Conservation (phyloP, 2,113 vertebrate genomes). For the Psittacula cyanocephala region DNA sequence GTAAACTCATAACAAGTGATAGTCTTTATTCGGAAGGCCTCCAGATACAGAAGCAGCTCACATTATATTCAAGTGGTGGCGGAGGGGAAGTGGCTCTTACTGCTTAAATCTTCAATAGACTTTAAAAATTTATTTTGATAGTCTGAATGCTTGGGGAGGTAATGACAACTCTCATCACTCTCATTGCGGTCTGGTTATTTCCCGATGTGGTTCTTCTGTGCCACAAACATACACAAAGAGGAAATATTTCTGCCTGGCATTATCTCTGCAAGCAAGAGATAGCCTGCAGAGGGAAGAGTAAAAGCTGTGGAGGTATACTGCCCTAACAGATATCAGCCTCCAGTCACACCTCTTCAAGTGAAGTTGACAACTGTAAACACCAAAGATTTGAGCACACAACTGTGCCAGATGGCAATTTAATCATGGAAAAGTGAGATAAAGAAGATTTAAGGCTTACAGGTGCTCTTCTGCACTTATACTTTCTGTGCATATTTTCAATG, state of each 20-base stretch:
- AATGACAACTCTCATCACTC: neutral
- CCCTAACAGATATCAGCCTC: neutral
- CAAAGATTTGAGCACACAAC: neutral
- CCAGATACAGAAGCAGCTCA: neutral
- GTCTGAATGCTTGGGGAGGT: neutral
- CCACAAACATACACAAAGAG: neutral
- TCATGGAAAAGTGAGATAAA: neutral
- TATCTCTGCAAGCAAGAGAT: neutral
- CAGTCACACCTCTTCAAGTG: neutral
- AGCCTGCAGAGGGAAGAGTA: neutral
- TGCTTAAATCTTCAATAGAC: neutral
- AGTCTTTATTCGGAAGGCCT: neutral
- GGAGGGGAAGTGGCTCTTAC: neutral
- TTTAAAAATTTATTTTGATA: neutral
- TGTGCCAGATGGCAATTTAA: neutral
- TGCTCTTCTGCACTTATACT: neutral
- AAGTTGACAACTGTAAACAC: neutral
- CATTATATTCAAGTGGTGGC: accelerated
- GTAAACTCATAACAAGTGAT: neutral
- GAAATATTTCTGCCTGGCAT: neutral
- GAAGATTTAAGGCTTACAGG: neutral
- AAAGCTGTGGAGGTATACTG: neutral
- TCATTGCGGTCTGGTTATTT: neutral
- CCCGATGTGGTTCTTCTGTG: neutral
- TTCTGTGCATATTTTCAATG: neutral